These are phyloP conservation scores for Hormaphis cornu DNA, from an alignment of 1,140 invertebrate species.

Conservation along the genomic window DNA sequence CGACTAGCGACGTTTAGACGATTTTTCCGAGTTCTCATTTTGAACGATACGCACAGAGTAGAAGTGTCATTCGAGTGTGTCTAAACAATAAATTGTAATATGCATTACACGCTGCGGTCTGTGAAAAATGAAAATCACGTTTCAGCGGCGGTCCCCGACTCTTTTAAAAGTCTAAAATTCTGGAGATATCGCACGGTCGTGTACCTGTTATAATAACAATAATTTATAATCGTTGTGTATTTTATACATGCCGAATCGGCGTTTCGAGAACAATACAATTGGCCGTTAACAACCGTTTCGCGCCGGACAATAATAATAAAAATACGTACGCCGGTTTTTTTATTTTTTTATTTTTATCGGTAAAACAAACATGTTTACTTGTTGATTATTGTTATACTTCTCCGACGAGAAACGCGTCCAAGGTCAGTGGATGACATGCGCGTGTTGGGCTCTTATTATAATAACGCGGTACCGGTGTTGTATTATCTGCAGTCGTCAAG, in stretches of 20 bases:
- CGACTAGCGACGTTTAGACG: no score
- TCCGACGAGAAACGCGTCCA: neutral
- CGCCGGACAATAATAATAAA: neutral
- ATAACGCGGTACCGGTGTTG: neutral
- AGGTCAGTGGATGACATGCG: neutral
- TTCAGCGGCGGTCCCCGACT: neutral
- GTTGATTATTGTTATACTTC: no score
- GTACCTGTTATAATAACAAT: neutral
- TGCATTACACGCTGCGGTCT: no score
- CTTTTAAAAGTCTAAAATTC: neutral
- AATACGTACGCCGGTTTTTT: neutral
- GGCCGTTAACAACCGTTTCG: neutral
- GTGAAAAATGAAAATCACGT: no score
- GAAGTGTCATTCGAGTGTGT: no score
- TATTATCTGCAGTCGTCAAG: neutral
- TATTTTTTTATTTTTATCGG: neutral
- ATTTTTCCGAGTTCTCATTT: no score
- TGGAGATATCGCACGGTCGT: neutral
- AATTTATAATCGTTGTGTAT: neutral
- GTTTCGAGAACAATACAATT: slow-evolving; percentile 3
- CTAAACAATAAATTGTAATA: no score
- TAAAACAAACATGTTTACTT: neutral
- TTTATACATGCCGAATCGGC: neutral
- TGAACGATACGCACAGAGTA: no score
- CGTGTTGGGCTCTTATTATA: neutral